A percentile compares a stretch with the other conserved stretches of the same genome.
These are phyloP conservation scores for Amphipoea oculea DNA, from an alignment of 2,888 invertebrate genomes.

Conservation along the genomic window DNA sequence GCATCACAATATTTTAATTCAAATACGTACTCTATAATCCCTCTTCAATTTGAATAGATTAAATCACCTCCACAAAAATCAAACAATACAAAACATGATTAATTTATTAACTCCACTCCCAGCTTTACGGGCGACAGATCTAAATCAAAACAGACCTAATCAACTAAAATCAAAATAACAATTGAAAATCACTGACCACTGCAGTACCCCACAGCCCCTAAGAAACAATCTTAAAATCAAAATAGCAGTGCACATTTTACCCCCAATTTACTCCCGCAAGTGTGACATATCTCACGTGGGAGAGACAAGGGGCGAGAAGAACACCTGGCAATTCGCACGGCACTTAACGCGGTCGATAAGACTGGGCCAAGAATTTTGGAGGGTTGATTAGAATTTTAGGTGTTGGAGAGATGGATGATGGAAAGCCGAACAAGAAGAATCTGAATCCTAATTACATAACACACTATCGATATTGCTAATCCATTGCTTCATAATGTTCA, in stretches of 20 bases:
- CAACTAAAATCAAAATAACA: slow-evolving; percentile 56
- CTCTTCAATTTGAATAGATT: neutral
- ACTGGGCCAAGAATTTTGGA: slow-evolving; percentile 50
- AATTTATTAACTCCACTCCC: slow-evolving; percentile 11
- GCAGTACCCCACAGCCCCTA: slow-evolving; percentile 6
- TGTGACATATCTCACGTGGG: slow-evolving; percentile 69
- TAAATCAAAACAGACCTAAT: slow-evolving; percentile 46
- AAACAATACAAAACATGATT: slow-evolving; percentile 22
- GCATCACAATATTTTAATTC: neutral
- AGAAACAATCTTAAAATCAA: slow-evolving; percentile 67
- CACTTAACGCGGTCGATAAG: slow-evolving; percentile 72
- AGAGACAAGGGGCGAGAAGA: slow-evolving; percentile 56
- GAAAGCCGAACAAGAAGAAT: neutral
- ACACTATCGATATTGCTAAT: too few species aligned
- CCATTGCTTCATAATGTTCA: too few species aligned
- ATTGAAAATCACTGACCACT: slow-evolving; percentile 60
- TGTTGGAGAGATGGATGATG: neutral
- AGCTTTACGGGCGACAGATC: slow-evolving; percentile 34
- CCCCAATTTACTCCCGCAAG: slow-evolving; percentile 73
- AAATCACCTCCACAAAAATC: slow-evolving; percentile 10
- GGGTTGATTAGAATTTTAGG: slow-evolving; percentile 57
- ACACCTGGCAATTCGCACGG: slow-evolving; percentile 76
- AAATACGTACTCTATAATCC: neutral
- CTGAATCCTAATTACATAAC: too few species aligned
- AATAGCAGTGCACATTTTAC: slow-evolving; percentile 70